These are phyloP conservation scores for Etheostoma spectabile DNA, from an alignment of 2,113 vertebrate genomes.

Conservation along the genomic window DNA sequence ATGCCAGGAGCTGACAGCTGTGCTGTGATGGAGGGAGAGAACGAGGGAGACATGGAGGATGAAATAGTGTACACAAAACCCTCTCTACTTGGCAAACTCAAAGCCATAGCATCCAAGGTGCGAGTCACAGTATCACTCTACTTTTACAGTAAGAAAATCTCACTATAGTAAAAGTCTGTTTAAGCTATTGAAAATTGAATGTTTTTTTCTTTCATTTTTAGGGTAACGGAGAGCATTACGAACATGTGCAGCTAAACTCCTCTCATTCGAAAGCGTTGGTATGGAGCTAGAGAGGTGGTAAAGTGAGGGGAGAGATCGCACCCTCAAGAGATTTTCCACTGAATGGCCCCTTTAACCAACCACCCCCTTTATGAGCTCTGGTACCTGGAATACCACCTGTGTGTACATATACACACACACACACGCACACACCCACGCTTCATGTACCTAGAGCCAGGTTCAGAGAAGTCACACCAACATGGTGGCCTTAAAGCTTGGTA, in stretches of 20 bases:
- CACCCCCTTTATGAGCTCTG: slow-evolving; percentile 53
- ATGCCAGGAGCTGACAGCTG: slow-evolving; percentile 97
- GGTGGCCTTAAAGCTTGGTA: slow-evolving; percentile 73
- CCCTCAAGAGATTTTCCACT: slow-evolving; percentile 48
- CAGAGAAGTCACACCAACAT: slow-evolving; percentile 43
- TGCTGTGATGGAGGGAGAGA: slow-evolving; percentile 99
- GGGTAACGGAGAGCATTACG: slow-evolving; percentile 93
- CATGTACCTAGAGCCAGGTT: slow-evolving; percentile 38
- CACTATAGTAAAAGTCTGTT: not conserved
- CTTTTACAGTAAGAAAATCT: not conserved
- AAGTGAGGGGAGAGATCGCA: slow-evolving; percentile 21
- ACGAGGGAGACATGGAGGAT: slow-evolving; percentile 96
- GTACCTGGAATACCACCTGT: slow-evolving; percentile 50
- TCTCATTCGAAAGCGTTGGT: slow-evolving; percentile 91
- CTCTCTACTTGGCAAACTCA: slow-evolving; percentile 93
- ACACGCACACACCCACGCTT: slow-evolving; percentile 21
- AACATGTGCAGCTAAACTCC: slow-evolving; percentile 95
- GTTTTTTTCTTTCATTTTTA: slow-evolving; percentile 78
- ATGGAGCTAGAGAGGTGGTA: slow-evolving; percentile 77
- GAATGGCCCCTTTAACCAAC: slow-evolving; percentile 54
- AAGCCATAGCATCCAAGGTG: slow-evolving; percentile 95
- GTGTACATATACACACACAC: slow-evolving; percentile 29
- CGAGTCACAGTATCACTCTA: slow-evolving; percentile 49
- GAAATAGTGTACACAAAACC: slow-evolving; percentile 95
- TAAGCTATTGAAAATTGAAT: not conserved